These are phyloP conservation scores for Cyrtodaria siliqua DNA, from an alignment of 2,888 invertebrate genomes.

Conservation along the genomic window DNA sequence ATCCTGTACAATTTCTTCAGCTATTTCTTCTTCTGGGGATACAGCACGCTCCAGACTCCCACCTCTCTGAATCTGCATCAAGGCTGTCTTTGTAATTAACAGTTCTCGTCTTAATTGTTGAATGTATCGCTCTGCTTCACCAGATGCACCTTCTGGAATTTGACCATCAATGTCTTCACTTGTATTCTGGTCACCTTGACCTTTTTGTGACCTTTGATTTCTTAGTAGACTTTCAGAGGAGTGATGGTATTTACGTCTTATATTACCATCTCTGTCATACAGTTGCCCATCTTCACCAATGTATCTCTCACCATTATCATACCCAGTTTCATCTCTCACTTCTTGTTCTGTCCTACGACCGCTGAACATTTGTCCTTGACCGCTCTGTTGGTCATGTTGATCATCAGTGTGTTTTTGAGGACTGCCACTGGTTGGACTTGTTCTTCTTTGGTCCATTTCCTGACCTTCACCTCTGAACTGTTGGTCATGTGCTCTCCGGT, in stretches of 20 bases:
- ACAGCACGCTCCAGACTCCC: constrained; percentile 32
- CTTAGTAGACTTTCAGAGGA: constrained; percentile 1
- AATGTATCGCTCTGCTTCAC: constrained; percentile 72
- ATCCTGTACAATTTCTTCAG: constrained; percentile 19
- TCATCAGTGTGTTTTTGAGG: too few relatives aligned
- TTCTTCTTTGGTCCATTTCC: neutral
- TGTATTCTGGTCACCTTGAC: neutral
- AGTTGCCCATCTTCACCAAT: constrained; percentile 30
- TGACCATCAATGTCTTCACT: constrained; percentile 8
- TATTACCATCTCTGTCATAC: constrained; percentile 50
- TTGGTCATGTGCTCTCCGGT: neutral
- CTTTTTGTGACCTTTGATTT: constrained; percentile 13
- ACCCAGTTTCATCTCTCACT: neutral
- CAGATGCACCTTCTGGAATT: constrained; percentile 41
- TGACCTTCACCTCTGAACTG: neutral
- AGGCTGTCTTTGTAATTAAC: constrained; percentile 72
- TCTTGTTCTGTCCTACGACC: too few relatives aligned
- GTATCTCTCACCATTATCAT: constrained; percentile 24
- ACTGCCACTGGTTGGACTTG: too few relatives aligned
- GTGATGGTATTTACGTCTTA: constrained; percentile 41
- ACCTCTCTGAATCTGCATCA: constrained; percentile 68
- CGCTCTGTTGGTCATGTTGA: too few relatives aligned
- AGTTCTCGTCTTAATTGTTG: constrained; percentile 73
- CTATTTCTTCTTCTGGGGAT: constrained; percentile 8
- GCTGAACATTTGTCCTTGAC: too few relatives aligned